Evolutionary conservation across 2,797 vertebrate species (phyloP).

Genomic region (Petrocephalus schoutedeni): DNA sequence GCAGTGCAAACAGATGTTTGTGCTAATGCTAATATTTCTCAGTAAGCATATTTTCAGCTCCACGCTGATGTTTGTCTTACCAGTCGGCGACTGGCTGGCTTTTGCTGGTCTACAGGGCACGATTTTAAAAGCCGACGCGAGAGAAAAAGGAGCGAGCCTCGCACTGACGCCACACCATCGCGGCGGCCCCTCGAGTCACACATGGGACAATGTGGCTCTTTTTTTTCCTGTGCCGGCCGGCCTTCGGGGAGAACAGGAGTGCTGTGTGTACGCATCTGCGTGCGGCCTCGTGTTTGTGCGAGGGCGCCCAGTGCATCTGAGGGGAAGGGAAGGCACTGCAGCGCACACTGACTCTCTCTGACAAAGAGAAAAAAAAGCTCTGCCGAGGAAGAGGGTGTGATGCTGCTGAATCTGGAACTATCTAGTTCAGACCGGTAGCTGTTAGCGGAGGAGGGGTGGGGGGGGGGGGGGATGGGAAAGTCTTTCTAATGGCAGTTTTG

Average conservation of each 20-base stretch:
- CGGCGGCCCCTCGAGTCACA: neutral
- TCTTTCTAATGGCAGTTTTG: neutral
- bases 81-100: neutral
- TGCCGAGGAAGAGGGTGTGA: constrained; percentile 56
- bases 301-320: constrained; percentile 30
- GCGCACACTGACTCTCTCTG: constrained; percentile 38
- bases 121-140: neutral
- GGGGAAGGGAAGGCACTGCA: neutral
- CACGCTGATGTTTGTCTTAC: neutral
- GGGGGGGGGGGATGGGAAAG: constrained; percentile 33
- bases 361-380: constrained; percentile 57
- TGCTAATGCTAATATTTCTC: neutral
- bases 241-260: neutral
- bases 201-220: neutral
- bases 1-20: neutral
- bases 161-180: neutral
- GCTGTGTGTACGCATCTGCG: neutral
- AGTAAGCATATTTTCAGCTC: neutral
- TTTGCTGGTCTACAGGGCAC: neutral
- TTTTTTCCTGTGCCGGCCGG: neutral
- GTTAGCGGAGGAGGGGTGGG: constrained; percentile 59
- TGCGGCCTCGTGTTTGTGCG: neutral
- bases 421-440: constrained; percentile 80
- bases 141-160: neutral
- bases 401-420: constrained; percentile 69